These are phyloP conservation scores for Acrocephalus arundinaceus DNA, from an alignment of 2,113 vertebrate genomes.

Conservation along the genomic window DNA sequence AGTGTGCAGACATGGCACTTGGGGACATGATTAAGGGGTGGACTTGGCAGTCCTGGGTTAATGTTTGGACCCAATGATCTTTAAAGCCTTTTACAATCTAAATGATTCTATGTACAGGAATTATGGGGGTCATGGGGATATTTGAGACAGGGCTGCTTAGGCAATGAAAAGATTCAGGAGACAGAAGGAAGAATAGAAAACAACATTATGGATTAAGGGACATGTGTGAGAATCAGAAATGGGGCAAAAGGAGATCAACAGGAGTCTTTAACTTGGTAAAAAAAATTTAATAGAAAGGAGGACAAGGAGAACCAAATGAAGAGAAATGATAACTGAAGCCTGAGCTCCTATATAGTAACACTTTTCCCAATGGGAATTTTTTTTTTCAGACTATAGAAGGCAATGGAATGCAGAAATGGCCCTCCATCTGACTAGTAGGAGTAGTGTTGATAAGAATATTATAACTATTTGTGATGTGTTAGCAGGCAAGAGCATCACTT, in stretches of 20 bases:
- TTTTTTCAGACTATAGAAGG: neutral
- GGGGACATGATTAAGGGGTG: neutral
- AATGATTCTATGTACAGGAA: neutral
- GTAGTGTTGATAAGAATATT: neutral
- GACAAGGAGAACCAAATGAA: neutral
- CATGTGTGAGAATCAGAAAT: neutral
- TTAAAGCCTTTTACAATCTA: neutral
- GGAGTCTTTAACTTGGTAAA: neutral
- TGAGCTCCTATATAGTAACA: neutral
- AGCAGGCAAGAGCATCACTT: neutral
- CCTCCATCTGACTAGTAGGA: neutral
- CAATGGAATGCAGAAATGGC: neutral
- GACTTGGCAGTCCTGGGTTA: neutral
- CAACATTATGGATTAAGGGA: neutral
- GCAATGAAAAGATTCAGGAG: neutral
- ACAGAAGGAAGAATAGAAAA: neutral
- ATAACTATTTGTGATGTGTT: neutral
- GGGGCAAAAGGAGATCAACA: neutral
- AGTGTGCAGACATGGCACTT: neutral
- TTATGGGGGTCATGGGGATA: accelerated
- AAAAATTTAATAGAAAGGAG: neutral
- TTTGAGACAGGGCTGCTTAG: neutral
- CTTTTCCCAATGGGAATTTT: neutral
- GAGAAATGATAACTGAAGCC: neutral
- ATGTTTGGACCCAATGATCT: neutral